phyloP scores from a whole-genome alignment of 2,113 vertebrate species.

The Hippocampus mohnikei region DNA sequence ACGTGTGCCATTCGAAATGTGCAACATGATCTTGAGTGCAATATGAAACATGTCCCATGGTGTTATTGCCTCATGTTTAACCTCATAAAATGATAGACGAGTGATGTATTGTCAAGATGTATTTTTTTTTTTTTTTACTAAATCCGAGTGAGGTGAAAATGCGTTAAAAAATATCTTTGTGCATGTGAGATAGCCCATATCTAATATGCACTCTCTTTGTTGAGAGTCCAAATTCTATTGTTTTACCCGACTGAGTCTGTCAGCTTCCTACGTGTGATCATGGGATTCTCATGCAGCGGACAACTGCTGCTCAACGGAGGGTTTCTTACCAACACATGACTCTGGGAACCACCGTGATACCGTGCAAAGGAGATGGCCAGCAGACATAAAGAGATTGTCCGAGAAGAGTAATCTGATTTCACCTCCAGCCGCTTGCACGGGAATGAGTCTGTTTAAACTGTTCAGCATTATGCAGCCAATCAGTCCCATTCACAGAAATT shows the following conservation, averaged over 20 bases:
- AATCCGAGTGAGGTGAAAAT: not conserved
- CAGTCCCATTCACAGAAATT: slow-evolving; percentile 60
- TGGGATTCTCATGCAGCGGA: slow-evolving; percentile 34
- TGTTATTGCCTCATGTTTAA: no score
- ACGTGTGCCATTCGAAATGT: no score
- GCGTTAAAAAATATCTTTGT: not conserved
- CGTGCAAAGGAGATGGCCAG: slow-evolving; percentile 51
- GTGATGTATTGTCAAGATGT: no score
- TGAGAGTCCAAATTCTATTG: not conserved
- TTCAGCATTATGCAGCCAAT: slow-evolving; percentile 61
- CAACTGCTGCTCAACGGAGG: slow-evolving; percentile 47
- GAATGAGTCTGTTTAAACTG: slow-evolving; percentile 54
- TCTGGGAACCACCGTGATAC: slow-evolving; percentile 64
- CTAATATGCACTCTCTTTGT: not conserved
- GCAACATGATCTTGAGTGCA: no score
- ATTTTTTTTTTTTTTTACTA: not conserved
- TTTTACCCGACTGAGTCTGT: not conserved
- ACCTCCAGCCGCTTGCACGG: slow-evolving; percentile 42
- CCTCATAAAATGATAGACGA: no score
- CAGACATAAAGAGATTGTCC: slow-evolving; percentile 67
- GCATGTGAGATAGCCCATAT: not conserved
- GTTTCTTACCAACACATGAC: slow-evolving; percentile 61
- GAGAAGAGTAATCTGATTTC: slow-evolving; percentile 70
- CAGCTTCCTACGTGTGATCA: slow-evolving; percentile 50
- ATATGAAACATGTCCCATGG: no score